Evolutionary conservation across 1,140 invertebrate species (phyloP).

Genomic region (Brachionus rubens): DNA sequence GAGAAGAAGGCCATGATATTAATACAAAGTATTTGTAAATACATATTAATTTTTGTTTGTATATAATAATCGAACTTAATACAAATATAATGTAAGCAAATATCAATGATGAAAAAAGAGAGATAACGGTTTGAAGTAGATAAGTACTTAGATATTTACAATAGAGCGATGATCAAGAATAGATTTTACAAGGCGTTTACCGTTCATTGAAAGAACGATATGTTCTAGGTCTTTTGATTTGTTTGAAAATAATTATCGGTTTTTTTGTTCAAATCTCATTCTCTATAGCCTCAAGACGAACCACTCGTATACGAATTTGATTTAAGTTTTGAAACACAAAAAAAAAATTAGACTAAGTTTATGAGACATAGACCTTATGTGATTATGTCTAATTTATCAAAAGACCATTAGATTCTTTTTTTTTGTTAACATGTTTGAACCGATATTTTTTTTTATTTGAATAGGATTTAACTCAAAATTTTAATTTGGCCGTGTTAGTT

Average conservation of each 20-base stretch:
- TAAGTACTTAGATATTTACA: too few species aligned
- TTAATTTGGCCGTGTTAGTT: conserved; percentile 13
- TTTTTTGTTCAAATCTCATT: background rate
- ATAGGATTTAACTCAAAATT: conserved; percentile 26
- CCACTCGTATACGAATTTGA: too few species aligned
- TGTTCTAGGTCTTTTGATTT: background rate
- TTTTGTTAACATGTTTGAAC: conserved; percentile 12
- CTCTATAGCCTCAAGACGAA: too few species aligned
- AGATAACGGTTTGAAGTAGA: background rate
- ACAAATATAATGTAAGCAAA: background rate
- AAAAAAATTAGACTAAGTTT: conserved; percentile 22
- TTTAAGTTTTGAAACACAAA: too few species aligned
- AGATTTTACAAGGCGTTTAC: background rate
- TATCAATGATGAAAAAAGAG: background rate
- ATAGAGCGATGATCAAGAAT: too few species aligned
- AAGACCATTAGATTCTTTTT: conserved; percentile 9
- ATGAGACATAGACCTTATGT: conserved; percentile 26
- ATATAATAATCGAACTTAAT: conserved; percentile 31
- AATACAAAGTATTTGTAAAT: conserved; percentile 11
- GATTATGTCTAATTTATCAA: background rate
- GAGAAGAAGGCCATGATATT: background rate
- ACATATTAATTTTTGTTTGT: conserved; percentile 32
- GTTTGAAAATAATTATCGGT: conserved; percentile 29
- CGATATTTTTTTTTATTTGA: background rate
- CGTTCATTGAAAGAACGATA: background rate